Evolutionary conservation across 2,888 invertebrate species (phyloP).

Genomic region (Agrochola lychnidis): DNA sequence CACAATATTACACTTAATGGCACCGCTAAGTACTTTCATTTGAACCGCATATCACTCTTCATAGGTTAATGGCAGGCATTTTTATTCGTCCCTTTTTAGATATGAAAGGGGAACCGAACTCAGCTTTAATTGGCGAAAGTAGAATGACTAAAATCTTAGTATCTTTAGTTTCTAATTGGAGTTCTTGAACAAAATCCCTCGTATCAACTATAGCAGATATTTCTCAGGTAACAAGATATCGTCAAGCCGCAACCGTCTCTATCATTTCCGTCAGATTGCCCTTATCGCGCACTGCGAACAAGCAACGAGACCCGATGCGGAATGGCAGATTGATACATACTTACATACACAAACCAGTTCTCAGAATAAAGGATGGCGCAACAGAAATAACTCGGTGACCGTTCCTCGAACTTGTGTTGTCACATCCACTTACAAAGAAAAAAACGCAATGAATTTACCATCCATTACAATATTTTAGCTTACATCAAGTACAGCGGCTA

Average conservation of each 20-base stretch:
- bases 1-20: conserved; percentile 56
- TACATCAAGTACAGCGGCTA: conserved; percentile 6
- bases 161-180: conserved; percentile 16
- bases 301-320: conserved; percentile 69
- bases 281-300: conserved; percentile 70
- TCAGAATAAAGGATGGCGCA: conserved; percentile 70
- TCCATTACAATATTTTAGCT: conserved; percentile 19
- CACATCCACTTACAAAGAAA: conserved; percentile 61
- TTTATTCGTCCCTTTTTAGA: conserved; percentile 2
- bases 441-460: conserved; percentile 35
- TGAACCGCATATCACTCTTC: conserved; percentile 47
- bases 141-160: conserved; percentile 10
- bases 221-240: conserved; percentile 59
- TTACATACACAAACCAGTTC: conserved; percentile 71
- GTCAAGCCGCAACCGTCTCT: conserved; percentile 65
- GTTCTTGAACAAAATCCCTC: conserved; percentile 11
- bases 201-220: conserved; percentile 37
- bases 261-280: conserved; percentile 80
- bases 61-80: conserved; percentile 28
- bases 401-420: conserved; percentile 72
- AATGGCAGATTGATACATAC: conserved; percentile 65
- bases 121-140: conserved; percentile 6
- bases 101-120: not conserved
- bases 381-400: conserved; percentile 76
- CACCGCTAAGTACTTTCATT: conserved; percentile 41